These are phyloP conservation scores for Lepidonotus clava DNA, from an alignment of 2,888 invertebrate species.

Conservation along the genomic window DNA sequence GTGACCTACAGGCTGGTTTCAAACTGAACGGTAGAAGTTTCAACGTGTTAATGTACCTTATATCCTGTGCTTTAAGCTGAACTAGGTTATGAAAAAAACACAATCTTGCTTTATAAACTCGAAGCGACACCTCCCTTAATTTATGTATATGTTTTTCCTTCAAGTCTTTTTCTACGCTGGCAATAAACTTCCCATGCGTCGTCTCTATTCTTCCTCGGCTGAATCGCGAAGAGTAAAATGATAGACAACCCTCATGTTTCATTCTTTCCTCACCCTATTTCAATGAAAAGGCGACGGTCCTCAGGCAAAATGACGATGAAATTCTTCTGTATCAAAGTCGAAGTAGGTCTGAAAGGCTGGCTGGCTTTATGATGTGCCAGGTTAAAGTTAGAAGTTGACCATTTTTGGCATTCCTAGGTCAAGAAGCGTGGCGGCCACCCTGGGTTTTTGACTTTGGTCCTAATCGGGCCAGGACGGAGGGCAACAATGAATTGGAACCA, in stretches of 20 bases:
- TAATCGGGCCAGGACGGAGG: neutral
- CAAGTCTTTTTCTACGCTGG: too few species aligned
- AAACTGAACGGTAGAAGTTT: too few species aligned
- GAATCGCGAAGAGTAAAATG: neutral
- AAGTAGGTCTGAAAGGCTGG: too few species aligned
- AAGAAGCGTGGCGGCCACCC: slow-evolving; percentile 19
- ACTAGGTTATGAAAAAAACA: too few species aligned
- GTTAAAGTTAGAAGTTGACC: neutral
- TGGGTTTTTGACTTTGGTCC: neutral
- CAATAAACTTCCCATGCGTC: neutral
- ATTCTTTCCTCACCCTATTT: neutral
- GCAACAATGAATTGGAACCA: slow-evolving; percentile 40
- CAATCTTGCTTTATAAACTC: too few species aligned
- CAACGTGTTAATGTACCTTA: too few species aligned
- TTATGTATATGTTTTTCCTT: too few species aligned
- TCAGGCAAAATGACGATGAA: neutral
- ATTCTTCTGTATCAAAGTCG: too few species aligned
- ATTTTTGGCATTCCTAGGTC: slow-evolving; percentile 32
- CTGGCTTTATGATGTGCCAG: too few species aligned
- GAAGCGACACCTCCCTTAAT: too few species aligned
- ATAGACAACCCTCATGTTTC: neutral
- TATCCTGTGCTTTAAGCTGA: too few species aligned
- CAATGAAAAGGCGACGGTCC: neutral
- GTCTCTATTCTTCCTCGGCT: neutral
- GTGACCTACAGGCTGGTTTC: too few species aligned